These are phyloP conservation scores for Menidia beryllina DNA, from an alignment of 2,113 vertebrate species.

Conservation along the genomic window DNA sequence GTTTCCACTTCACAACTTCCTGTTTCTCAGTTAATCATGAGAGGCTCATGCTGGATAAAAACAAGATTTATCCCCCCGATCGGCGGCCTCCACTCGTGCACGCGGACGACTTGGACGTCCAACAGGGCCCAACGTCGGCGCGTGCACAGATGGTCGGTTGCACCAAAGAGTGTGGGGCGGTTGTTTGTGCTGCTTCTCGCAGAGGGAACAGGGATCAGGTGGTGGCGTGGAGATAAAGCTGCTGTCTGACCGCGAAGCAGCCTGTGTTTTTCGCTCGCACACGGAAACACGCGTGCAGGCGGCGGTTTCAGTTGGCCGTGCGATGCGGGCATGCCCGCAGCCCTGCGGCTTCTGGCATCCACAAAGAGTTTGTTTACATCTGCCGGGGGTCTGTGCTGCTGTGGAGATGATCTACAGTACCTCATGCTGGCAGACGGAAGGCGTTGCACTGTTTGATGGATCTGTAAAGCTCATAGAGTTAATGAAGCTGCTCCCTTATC, in stretches of 20 bases:
- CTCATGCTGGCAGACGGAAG: constrained; percentile 9
- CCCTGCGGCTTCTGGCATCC: constrained; percentile 14
- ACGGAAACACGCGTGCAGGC: constrained; percentile 13
- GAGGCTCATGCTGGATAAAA: constrained; percentile 25
- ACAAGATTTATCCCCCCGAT: background rate
- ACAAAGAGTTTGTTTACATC: constrained; percentile 42
- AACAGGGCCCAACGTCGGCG: constrained; percentile 1
- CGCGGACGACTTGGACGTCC: background rate
- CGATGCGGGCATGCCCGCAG: constrained; percentile 1
- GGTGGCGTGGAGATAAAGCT: background rate
- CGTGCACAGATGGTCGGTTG: background rate
- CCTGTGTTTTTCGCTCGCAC: background rate
- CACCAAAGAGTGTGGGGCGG: background rate
- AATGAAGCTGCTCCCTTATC: no score
- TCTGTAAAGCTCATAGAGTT: background rate
- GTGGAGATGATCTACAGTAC: background rate
- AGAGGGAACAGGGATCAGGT: background rate
- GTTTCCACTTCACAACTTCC: constrained; percentile 48
- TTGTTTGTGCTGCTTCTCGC: constrained; percentile 10
- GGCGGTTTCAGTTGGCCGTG: constrained; percentile 3
- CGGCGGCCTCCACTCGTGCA: background rate
- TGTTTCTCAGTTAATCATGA: constrained; percentile 48
- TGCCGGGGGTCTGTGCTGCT: background rate
- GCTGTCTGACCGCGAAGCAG: background rate
- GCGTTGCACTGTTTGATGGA: background rate